Base-by-base conservation (phyloP, 2,113 vertebrate genomes). In the Centropus unirufus region DNA sequence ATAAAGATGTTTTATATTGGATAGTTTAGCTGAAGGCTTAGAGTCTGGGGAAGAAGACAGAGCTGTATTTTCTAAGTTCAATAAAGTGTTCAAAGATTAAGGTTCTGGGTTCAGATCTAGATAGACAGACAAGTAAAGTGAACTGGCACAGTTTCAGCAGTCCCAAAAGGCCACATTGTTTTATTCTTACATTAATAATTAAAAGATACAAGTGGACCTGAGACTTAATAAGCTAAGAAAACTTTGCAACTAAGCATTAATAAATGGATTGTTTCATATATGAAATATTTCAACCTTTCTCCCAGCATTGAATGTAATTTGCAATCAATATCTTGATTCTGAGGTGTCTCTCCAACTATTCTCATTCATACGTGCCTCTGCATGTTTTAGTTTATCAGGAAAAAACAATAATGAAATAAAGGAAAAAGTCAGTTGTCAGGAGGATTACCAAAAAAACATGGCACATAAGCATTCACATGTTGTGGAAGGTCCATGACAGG, bases 151-250 rank as follows among this genome's bases (percentile, higher is more conserved):
- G 14, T 1, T 73, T 68, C 70, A 92, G 27, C 24, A 73, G 15
- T 66, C 58, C 22, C 73, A 73, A 82, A 85, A 66, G 30, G 22
- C 54, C 23, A 57, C 22, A 24, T 5, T 34, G 22, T 42, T 84
- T 96, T 83, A 91, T 62, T 76, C 67, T 85, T 70, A 20, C 8
- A 40, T 85, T 77, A 92, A 87, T 86, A 88, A 88, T 86, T 83
- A 32, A 89, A 89, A 90, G 3, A 12, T 70, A 51, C 34, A 83
- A 80, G 55, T 59, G 39, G 55, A 86, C 63, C 29, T 80, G 39
- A 61, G 54, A 59, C 14, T 89, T 89, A 90, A 86, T 86, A 89
- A 91, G n/a, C 18, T 44, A 20, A 58, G 27, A n/a, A 93, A 92
- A 87, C 44, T 73, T 68, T 79, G 40, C 27, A 93, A 69, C 27